Evolutionary conservation across 2,113 vertebrate genomes (phyloP), one percentile per base, ranked within the genome.

Genomic region (Urocynchramus pylzowi): DNA sequence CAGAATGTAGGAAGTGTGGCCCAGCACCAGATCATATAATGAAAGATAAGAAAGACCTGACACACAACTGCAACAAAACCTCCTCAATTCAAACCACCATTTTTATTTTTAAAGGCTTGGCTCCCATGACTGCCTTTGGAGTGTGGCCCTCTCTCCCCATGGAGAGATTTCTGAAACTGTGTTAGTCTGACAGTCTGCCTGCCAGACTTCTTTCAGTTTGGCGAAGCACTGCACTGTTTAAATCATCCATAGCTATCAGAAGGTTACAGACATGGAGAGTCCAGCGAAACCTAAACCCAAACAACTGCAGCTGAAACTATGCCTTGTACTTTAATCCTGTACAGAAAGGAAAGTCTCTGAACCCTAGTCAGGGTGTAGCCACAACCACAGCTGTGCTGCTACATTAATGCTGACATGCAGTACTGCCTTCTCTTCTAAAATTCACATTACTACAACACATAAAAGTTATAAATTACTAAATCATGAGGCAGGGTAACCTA

Each of bases 301-400:
- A 90, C 92, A 96, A 96, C 85, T 93, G 93, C 91, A 97, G 83
- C 84, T 91, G 78, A 96, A 98, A 95, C 92, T 97, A 94, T 92
- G 97, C 96, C 95, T 96, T 95, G 84, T 85, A 69, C 91, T 97
- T 95, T 97, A 97, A 98, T 97, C 95, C 96, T 37, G 11, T 27
- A 84, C 27, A 95, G 93, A 97, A 96, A 92, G 52, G 57, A 84
- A 94, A 67, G 87, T 79, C 95, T 97, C 90, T 19, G 35, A 87
- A 96, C 31, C 67, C 52, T 64, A 82, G 92, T 83, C 69, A 81
- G 84, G 57, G 94, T 71, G 88, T 82, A 95, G 61, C 76, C 61
- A 59, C 39, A 49, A 81, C 52, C 95, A 93, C 98, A 98, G 98
- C 98, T 98, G 98, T 71, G 93, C 64, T 6, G 11, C 71, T 74